phyloP scores from a whole-genome alignment of 1,140 invertebrate species.

The Helicorthomorpha holstii region DNA sequence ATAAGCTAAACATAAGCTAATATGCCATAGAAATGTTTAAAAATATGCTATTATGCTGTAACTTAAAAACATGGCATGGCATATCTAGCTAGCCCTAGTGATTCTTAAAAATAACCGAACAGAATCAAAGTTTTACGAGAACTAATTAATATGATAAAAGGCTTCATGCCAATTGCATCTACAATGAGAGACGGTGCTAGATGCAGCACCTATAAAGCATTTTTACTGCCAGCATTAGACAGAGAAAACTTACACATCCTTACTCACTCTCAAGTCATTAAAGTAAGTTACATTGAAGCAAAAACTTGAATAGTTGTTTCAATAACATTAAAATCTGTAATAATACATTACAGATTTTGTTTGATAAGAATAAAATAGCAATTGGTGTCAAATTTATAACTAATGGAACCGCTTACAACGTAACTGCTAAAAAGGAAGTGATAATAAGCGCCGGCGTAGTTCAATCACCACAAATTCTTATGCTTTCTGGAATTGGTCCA shows the following conservation, averaged over 20 bases:
- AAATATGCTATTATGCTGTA: too few species aligned
- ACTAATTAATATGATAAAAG: too few species aligned
- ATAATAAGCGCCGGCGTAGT: constrained; percentile 64
- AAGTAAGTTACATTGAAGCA: too few species aligned
- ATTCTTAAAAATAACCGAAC: too few species aligned
- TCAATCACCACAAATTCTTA: constrained; percentile 63
- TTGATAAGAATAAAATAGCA: constrained; percentile 38
- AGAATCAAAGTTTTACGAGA: too few species aligned
- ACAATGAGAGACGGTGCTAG: background rate
- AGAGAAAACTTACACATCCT: background rate
- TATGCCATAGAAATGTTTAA: too few species aligned
- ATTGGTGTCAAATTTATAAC: constrained; percentile 56
- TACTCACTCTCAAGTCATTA: background rate
- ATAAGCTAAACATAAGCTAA: too few species aligned
- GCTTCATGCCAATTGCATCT: background rate
- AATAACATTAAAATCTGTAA: too few species aligned
- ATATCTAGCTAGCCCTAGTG: too few species aligned
- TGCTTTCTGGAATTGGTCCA: constrained; percentile 76
- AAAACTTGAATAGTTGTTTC: too few species aligned
- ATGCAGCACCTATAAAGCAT: background rate
- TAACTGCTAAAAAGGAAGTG: constrained; percentile 53
- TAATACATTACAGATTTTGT: constrained; percentile 8
- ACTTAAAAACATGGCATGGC: too few species aligned
- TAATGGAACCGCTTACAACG: constrained; percentile 40
- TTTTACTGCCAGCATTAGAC: background rate